Conservation (phyloP, 1,140 invertebrate species). For the Caenorhabditis latens region DNA sequence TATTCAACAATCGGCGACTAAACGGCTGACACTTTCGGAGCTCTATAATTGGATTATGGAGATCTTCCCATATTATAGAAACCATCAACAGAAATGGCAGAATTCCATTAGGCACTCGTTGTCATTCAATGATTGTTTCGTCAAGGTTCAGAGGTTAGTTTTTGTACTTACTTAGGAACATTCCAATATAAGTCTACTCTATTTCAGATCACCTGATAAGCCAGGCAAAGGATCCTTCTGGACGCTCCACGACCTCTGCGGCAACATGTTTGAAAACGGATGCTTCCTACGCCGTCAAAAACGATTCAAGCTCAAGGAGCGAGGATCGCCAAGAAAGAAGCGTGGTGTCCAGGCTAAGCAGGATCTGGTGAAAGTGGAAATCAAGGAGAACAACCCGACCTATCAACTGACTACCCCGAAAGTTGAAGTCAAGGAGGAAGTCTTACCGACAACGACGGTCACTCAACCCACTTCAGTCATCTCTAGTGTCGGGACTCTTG, state of each 20-base stretch:
- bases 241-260: conserved; percentile 97
- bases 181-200: too few relatives aligned
- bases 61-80: conserved; percentile 96
- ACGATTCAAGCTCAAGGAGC: conserved; percentile 85
- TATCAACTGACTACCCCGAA: too few relatives aligned
- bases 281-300: conserved; percentile 97
- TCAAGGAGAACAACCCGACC: conserved; percentile 4
- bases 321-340: conserved; percentile 66
- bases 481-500: conserved; percentile 58
- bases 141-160: conserved; percentile 87
- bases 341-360: conserved; percentile 48
- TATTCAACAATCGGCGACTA: conserved; percentile 93
- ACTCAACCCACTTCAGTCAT: conserved; percentile 64
- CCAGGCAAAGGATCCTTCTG: conserved; percentile 96
- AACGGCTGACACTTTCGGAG: conserved; percentile 96
- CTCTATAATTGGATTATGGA: conserved; percentile 99
- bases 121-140: conserved; percentile 99
- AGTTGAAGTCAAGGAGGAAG: neutral
- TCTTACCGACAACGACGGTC: conserved; percentile 45
- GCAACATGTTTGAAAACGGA: conserved; percentile 99
- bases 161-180: too few relatives aligned
- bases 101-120: conserved; percentile 93
- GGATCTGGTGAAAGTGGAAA: conserved; percentile 43
- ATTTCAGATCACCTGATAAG: conserved; percentile 91
- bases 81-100: conserved; percentile 97